Base-by-base conservation (phyloP, 2,888 invertebrate genomes). In the Pelosia muscerda region DNA sequence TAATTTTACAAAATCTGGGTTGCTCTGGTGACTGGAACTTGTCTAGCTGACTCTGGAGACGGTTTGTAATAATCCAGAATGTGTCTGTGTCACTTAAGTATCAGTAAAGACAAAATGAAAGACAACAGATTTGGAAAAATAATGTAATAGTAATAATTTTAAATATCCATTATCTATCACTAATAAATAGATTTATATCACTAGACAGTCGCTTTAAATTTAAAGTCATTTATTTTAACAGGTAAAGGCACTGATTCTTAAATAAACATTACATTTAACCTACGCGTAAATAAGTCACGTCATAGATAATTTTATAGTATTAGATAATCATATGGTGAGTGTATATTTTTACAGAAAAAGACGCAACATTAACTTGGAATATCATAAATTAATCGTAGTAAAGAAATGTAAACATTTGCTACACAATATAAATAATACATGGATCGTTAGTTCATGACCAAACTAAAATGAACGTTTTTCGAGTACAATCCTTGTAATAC, bases 171-270 rank as follows among this genome's bases (percentile, higher is more conserved):
- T 86, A 89, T 84, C 83, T 86, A 89, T 84, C 83, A 84, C 84
- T 89, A 90, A 90, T 90, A 90, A 89, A 91, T 87, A 85, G 86
- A 89, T 90, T 88, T 81, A 88, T 89, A 91, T 91, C 86, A 88
- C 92, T 92, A 92, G 81, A 92, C 90, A 92, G 90, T 92, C 91
- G 86, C 81, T 84, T 88, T 87, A 89, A 85, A 85, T 84, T 90
- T 86, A 86, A 82, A 77, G 81, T 86, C 81, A 81, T 84, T 86
- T 86, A 87, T 86, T 84, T 86, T 87, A 82, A 84, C 90, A 90
- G 66, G 73, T 81, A 92, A 94, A 94, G 94, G 94, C 94, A 94
- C 94, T 92, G 90, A 88, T 91, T 84, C 89, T 90, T 87, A 88
- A 86, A 63, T 88, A 88, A 88, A 88, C 85, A 86, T 86, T 86